A percentile compares a stretch with the other conserved stretches of the same genome.
Evolutionary conservation across 1,140 invertebrate species (phyloP).

Genomic region (Conus ventricosus): DNA sequence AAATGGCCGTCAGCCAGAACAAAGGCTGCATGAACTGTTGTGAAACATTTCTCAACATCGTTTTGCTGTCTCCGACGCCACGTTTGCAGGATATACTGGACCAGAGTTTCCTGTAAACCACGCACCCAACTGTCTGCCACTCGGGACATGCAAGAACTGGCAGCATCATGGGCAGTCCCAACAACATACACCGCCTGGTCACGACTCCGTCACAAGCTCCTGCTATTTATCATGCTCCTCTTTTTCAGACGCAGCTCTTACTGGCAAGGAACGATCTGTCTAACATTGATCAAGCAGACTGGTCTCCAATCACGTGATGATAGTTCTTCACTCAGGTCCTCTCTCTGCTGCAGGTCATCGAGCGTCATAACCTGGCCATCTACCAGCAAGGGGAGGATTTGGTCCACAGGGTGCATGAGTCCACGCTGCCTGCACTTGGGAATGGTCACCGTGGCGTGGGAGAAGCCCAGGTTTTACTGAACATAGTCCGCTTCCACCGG

Average conservation of each 20-base stretch:
- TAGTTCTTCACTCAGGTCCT: constrained; percentile 1
- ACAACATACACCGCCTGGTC: not conserved
- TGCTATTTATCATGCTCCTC: not conserved
- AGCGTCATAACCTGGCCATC: constrained; percentile 66
- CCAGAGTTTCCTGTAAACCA: too few relatives aligned
- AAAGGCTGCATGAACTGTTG: too few relatives aligned
- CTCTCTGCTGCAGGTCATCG: constrained; percentile 56
- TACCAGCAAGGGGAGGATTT: constrained; percentile 70
- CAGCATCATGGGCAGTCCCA: too few relatives aligned
- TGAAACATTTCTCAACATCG: too few relatives aligned
- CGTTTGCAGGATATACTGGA: too few relatives aligned
- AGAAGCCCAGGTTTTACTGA: constrained; percentile 96
- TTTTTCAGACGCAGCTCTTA: too few relatives aligned
- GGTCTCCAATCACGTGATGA: not conserved
- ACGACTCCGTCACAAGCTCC: not conserved
- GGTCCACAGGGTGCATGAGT: constrained; percentile 90
- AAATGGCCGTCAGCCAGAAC: too few relatives aligned
- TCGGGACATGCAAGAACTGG: too few relatives aligned
- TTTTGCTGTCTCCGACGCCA: constrained; percentile 28
- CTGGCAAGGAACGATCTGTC: not conserved
- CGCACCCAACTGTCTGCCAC: too few relatives aligned
- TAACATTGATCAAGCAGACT: too few relatives aligned
- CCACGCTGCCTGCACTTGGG: constrained; percentile 99
- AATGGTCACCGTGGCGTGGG: constrained; percentile 97
- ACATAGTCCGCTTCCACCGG: constrained; percentile 98